Percentiles rank a stretch among this genome's conserved stretches.
Evolutionary conservation across 1,140 invertebrate species (phyloP).

Genomic region (Idris sp.): DNA sequence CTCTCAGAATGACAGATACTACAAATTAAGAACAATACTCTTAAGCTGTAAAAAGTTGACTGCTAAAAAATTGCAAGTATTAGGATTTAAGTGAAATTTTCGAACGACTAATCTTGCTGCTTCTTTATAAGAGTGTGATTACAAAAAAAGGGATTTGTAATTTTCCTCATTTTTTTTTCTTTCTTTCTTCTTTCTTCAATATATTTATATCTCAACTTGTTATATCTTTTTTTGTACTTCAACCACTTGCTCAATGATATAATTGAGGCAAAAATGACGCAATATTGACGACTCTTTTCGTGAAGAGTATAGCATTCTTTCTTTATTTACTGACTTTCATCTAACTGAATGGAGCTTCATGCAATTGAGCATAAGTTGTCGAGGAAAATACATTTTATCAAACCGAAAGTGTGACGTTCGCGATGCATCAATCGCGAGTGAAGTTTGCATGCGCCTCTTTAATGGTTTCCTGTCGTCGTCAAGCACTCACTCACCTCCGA

Average conservation of each 20-base stretch:
- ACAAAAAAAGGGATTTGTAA: no score
- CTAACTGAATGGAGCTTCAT: constrained; percentile 9
- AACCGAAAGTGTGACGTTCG: constrained; percentile 37
- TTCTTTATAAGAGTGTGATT: no score
- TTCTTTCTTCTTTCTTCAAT: no score
- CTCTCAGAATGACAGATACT: constrained; percentile 16
- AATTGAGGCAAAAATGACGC: no score
- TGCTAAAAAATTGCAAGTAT: constrained; percentile 19
- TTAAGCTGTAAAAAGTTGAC: constrained; percentile 2
- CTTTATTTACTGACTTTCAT: constrained; percentile 24
- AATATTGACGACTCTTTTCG: no score
- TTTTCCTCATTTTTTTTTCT: no score
- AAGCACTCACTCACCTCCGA: constrained; percentile 64
- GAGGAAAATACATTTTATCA: constrained; percentile 42
- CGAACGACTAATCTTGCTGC: constrained; percentile 1
- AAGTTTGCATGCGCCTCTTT: constrained; percentile 40
- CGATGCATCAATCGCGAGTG: constrained; percentile 39
- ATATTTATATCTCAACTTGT: no score
- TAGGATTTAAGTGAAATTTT: constrained; percentile 14
- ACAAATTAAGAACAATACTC: constrained; percentile 8
- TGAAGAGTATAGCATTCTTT: constrained; percentile 11
- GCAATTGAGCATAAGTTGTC: constrained; percentile 42
- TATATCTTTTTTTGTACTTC: no score
- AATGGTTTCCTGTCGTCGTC: constrained; percentile 49
- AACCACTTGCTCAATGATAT: no score